These are phyloP conservation scores for Drosophila seclusa DNA, from an alignment of 2,888 invertebrate species.

Conservation along the genomic window DNA sequence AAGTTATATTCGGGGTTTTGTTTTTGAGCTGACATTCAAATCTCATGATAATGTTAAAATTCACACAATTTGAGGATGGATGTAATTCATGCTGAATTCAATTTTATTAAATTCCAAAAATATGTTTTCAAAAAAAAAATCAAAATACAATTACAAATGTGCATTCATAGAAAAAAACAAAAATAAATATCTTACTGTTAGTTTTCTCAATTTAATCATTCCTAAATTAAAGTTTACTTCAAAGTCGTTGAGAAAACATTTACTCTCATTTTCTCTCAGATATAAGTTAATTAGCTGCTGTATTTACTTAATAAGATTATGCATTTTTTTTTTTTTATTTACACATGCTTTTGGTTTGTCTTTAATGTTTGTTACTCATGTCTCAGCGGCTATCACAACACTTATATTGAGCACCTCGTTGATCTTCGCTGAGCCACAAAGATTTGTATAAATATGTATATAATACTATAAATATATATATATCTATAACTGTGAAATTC, in stretches of 20 bases:
- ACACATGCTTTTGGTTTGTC: slow-evolving; percentile 43
- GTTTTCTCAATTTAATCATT: slow-evolving; percentile 20
- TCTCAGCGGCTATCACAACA: slow-evolving; percentile 31
- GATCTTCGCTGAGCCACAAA: slow-evolving; percentile 45
- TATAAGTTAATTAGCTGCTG: slow-evolving; percentile 22
- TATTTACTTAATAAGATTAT: slow-evolving; percentile 19
- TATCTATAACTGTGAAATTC: slow-evolving; percentile 6
- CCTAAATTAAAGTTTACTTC: slow-evolving; percentile 18
- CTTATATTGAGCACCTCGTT: slow-evolving; percentile 48
- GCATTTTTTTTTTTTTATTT: slow-evolving; percentile 4
- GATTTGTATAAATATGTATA: slow-evolving; percentile 20
- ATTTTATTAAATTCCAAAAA: slow-evolving; percentile 60
- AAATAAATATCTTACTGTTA: slow-evolving; percentile 32
- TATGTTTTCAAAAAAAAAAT: slow-evolving; percentile 28
- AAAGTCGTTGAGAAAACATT: slow-evolving; percentile 11
- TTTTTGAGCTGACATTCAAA: slow-evolving; percentile 2
- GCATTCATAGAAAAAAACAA: slow-evolving; percentile 30
- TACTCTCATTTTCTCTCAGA: slow-evolving; percentile 20
- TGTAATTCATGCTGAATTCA: slow-evolving; percentile 36
- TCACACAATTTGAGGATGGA: slow-evolving; percentile 6
- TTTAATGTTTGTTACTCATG: slow-evolving; percentile 25
- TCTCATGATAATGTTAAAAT: neutral
- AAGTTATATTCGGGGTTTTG: slow-evolving; percentile 7
- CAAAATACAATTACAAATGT: slow-evolving; percentile 32
- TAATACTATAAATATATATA: slow-evolving; percentile 24